Evolutionary conservation across 2,888 invertebrate genomes (phyloP), one percentile per base, ranked within the genome.

Genomic region (Linnaemya vulpina): DNA sequence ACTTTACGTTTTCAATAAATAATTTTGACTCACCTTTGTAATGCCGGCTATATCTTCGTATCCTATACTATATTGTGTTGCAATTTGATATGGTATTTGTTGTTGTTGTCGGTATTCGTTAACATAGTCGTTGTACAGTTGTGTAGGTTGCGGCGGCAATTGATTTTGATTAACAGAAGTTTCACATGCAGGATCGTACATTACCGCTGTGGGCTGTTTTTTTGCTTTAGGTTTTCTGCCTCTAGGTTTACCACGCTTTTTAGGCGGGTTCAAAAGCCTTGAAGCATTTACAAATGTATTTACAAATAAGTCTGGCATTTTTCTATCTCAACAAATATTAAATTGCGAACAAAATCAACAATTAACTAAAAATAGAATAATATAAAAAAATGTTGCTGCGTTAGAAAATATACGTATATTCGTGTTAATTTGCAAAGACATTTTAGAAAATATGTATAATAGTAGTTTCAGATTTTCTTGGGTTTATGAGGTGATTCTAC

Each of bases 101-200:
- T 81, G 81, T 62, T 81, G 84, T 7, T 82, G 84, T 20, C 76
- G 85, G 67, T 85, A 85, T 82, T 85, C 85, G 85, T 85, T 85
- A 71, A 82, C 85, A 85, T 85, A 85, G 71, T 85, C 85, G 85
- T 85, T 85, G 85, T 85, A 85, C 62, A 85, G 75, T 79, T 85
- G 82, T 38, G 78, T 74, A 55, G 75, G 68, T 58, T 68, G 60
- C 43, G 51, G 35, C 17, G 82, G 65, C 46, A 63, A 65, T 38
- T 65, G 71, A 43, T 58, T 49, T 58, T 63, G 74, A 58, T 76
- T 80, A 62, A 75, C 38, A 75, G 46, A 11, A 35, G 60, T 38
- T 79, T 82, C 74, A 1, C 53, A 22, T 58, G 49, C 49, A 51
- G 85, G 62, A 71, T 85, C 85, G 46, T 85, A 85, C 85, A 85